Evolutionary conservation across 1,140 invertebrate genomes (phyloP).

Genomic region (Antheraea mylitta): DNA sequence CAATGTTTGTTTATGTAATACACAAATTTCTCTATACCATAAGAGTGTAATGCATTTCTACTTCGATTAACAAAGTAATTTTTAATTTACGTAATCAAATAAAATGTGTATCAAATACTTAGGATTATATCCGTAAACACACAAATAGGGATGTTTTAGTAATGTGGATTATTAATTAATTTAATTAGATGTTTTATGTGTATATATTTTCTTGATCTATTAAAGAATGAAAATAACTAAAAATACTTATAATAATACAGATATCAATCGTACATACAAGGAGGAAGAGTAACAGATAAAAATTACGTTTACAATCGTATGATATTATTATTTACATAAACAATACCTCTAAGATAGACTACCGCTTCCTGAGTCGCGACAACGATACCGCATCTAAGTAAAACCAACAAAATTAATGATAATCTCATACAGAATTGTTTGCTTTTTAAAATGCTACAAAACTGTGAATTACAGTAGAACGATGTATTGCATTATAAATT

Average conservation of each 20-base stretch:
- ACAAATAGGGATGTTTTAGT: no score
- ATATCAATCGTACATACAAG: not conserved
- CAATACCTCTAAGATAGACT: not conserved
- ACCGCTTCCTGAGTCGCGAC: not conserved
- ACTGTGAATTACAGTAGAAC: constrained; percentile 56
- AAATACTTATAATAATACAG: no score
- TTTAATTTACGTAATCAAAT: not conserved
- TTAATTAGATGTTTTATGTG: no score
- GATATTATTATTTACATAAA: not conserved
- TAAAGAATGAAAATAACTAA: no score
- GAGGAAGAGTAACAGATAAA: not conserved
- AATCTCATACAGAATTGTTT: constrained; percentile 56
- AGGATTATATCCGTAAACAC: no score
- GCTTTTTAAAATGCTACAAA: constrained; percentile 68
- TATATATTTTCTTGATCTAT: no score
- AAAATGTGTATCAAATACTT: not conserved
- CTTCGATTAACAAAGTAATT: not conserved
- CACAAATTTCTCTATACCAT: not conserved
- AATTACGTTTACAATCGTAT: not conserved
- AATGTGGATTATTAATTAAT: no score
- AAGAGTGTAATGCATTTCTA: not conserved
- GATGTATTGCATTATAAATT: constrained; percentile 72
- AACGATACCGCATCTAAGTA: not conserved
- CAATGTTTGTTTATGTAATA: not conserved
- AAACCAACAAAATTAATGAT: constrained; percentile 51